Base-by-base conservation (phyloP, 1,140 invertebrate species). In the Bombus pascuorum region DNA sequence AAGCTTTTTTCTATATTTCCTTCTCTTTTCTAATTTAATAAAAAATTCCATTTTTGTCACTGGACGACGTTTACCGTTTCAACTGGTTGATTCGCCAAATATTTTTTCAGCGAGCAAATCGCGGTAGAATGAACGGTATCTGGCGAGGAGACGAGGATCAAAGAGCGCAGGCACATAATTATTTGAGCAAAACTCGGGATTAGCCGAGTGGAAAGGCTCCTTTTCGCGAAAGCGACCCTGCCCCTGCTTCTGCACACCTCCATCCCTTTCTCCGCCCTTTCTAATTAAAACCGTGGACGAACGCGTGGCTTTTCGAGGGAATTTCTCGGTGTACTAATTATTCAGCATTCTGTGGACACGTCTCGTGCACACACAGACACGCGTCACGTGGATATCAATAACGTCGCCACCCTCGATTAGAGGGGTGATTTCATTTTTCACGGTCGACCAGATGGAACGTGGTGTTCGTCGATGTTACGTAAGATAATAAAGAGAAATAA, bases 301-400 rank as follows among this genome's bases (percentile, higher is more conserved):
- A 22, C 47, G 42, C 42, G 53, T 62, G 71, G 81, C 39, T 82
- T 75, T 82, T 47, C 81, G 57, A 82, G 42, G 71, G 71, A 65
- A 66, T 82, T 82, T 44, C 81, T 32, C 32, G 53, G 32, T 37
- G 81, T 75, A 65, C 81, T 74, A 82, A 82, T 82, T 82, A 82
- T 82, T 74, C 81, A 47, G 71, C 42, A 82, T 82, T 81, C 39
- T 32, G 44, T 57, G 66, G 78, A 71, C 66, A 57, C 66, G 25
- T 6, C 62, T n/a, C 28, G 59, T 1, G 59, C 59, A 13, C 59
- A 62, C 12, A n/a, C 28, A 2, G 28, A 5, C 72, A 15, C 9
- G 22, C 72, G 72, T 22, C 59, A 32, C n/a, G 22, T 8, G 57
- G 28, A 47, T 81, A 71, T 81, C 78, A 57, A 71, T 71, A 81